phyloP scores from a whole-genome alignment of 2,113 vertebrate species.

The Poeciliopsis turrubarensis region DNA sequence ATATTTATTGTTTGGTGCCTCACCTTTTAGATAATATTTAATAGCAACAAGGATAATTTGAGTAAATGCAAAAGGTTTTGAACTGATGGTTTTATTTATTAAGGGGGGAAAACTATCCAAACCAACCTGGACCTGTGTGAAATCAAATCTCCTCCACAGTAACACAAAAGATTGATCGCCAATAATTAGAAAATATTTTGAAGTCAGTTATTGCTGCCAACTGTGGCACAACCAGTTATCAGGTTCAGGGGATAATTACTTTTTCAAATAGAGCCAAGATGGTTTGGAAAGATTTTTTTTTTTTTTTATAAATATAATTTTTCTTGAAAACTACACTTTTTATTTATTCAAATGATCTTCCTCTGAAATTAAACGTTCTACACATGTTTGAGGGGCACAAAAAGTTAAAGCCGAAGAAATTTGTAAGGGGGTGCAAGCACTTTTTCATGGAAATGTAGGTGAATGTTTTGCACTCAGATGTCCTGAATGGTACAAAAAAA shows the following conservation, averaged over 20 bases:
- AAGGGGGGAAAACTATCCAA: not conserved
- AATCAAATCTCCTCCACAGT: not conserved
- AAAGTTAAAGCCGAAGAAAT: not conserved
- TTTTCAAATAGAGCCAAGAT: not conserved
- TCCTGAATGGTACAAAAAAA: not conserved
- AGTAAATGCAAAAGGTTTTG: not conserved
- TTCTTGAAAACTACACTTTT: not conserved
- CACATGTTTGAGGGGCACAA: not conserved
- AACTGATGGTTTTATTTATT: not conserved
- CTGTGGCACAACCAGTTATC: not conserved
- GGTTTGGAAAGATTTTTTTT: no score
- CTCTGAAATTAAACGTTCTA: not conserved
- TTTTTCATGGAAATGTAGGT: not conserved
- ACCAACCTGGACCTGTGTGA: not conserved
- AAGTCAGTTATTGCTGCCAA: no score
- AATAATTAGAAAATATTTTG: no score
- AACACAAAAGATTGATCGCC: no score
- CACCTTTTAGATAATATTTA: not conserved
- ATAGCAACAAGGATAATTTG: not conserved
- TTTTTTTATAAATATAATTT: not conserved
- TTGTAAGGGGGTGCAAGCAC: not conserved
- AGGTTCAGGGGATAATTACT: not conserved
- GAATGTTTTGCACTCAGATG: not conserved
- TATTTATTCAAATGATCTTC: not conserved
- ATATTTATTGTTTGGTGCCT: not conserved